phyloP scores from a whole-genome alignment of 1,140 invertebrate species.

The Capitella teleta region DNA sequence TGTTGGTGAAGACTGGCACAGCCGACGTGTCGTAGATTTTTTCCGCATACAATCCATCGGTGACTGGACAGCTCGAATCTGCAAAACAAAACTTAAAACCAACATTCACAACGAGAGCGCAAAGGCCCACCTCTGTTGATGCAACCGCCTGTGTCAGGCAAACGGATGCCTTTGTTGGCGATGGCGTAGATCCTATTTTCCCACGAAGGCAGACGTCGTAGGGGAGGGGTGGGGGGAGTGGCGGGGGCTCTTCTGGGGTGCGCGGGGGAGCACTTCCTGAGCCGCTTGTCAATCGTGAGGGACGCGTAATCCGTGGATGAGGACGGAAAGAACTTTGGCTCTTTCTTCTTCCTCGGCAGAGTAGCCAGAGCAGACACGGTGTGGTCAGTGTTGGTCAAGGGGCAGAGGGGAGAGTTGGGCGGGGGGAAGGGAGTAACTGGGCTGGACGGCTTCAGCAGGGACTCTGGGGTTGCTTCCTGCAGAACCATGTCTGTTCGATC shows the following conservation, averaged over 20 bases:
- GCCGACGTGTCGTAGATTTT: conserved; percentile 38
- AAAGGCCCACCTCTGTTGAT: background rate
- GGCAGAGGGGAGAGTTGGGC: background rate
- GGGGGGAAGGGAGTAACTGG: background rate
- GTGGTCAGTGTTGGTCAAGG: conserved; percentile 4
- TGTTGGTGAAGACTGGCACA: conserved; percentile 87
- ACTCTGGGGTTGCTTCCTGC: background rate
- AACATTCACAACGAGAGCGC: background rate
- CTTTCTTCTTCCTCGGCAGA: conserved; percentile 20
- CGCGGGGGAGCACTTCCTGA: background rate
- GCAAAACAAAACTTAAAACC: background rate
- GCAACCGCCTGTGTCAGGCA: conserved; percentile 11
- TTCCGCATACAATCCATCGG: background rate
- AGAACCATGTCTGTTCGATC: background rate
- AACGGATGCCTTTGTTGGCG: conserved; percentile 22
- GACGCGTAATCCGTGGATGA: conserved; percentile 1
- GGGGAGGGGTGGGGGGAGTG: conserved; percentile 73
- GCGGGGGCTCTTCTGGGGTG: background rate
- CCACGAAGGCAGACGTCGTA: conserved; percentile 52
- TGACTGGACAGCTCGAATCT: background rate
- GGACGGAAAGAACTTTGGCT: conserved; percentile 7
- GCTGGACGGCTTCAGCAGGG: background rate
- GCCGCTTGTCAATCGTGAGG: background rate
- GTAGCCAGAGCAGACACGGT: conserved; percentile 28
- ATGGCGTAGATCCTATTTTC: conserved; percentile 71